phyloP scores from a whole-genome alignment of 2,888 invertebrate species.

The Pterostichus madidus region DNA sequence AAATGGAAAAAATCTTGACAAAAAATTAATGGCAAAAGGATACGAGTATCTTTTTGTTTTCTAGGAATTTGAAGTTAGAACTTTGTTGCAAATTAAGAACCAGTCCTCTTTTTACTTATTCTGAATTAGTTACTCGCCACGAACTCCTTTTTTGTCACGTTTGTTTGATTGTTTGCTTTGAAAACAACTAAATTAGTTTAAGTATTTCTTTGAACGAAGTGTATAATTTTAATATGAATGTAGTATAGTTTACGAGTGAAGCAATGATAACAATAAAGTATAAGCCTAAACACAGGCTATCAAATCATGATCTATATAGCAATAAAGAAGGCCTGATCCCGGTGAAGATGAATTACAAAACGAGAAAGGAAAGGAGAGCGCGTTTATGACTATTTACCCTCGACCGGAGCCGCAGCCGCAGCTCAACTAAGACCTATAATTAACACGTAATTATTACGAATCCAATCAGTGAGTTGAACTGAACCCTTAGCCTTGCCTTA shows the following conservation, averaged over 20 bases:
- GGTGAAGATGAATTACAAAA: slow-evolving; percentile 54
- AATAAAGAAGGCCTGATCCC: slow-evolving; percentile 43
- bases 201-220: slow-evolving; percentile 13
- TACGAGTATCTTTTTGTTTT: not conserved
- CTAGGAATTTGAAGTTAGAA: slow-evolving; percentile 16
- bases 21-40: slow-evolving; percentile 47
- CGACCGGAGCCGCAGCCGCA: slow-evolving; percentile 24
- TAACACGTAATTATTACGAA: slow-evolving; percentile 67
- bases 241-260: not conserved
- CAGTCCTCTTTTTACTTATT: slow-evolving; percentile 8
- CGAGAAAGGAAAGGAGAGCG: slow-evolving; percentile 30
- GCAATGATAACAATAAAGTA: slow-evolving; percentile 42
- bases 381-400: slow-evolving; percentile 65
- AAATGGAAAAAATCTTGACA: slow-evolving; percentile 28
- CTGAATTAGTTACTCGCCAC: slow-evolving; percentile 7
- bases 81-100: slow-evolving; percentile 33
- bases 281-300: slow-evolving; percentile 44
- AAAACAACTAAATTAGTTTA: slow-evolving; percentile 4
- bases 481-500: slow-evolving; percentile 29
- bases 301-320: slow-evolving; percentile 58
- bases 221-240: not conserved
- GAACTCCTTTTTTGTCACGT: not conserved
- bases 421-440: slow-evolving; percentile 63
- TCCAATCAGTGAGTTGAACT: slow-evolving; percentile 61
- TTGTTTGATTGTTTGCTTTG: not conserved